Percentiles rank a stretch among this genome's conserved stretches.
Evolutionary conservation across 2,797 vertebrate genomes (phyloP).

Genomic region (Lycodopsis pacificus): DNA sequence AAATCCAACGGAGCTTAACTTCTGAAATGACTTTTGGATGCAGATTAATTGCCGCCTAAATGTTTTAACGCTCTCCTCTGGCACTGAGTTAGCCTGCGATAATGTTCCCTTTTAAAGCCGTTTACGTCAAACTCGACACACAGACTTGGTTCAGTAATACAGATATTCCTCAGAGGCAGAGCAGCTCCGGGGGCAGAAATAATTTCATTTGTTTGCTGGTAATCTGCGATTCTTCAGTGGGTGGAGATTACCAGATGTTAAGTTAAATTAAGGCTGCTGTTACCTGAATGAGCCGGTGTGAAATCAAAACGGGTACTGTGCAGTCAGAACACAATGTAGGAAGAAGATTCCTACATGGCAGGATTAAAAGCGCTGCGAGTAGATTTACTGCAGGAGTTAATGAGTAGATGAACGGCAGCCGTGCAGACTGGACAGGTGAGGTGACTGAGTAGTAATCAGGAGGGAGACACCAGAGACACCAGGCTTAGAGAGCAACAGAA

Average conservation of each 20-base stretch:
- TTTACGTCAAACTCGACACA: constrained; percentile 1
- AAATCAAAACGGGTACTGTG: not conserved
- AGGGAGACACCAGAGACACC: too few species aligned
- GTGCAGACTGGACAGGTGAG: too few species aligned
- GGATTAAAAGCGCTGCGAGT: too few species aligned
- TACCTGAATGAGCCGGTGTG: not conserved
- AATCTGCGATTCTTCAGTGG: not conserved
- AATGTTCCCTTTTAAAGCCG: constrained; percentile 5
- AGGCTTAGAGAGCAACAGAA: too few species aligned
- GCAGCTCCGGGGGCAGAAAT: not conserved
- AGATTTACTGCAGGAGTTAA: too few species aligned
- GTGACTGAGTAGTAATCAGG: too few species aligned
- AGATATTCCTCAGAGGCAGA: constrained; percentile 6
- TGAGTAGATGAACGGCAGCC: too few species aligned
- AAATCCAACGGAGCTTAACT: constrained; percentile 25
- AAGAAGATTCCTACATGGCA: not conserved
- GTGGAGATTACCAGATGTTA: not conserved
- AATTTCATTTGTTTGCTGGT: not conserved
- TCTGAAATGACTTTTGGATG: constrained; percentile 20
- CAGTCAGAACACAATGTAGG: not conserved
- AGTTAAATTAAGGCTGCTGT: not conserved
- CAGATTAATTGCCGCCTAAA: constrained; percentile 34
- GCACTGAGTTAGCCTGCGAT: constrained; percentile 4
- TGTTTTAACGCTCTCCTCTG: constrained; percentile 27
- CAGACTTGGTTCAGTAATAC: not conserved